These are phyloP conservation scores for Scomberomorus guttatus DNA, from an alignment of 2,797 vertebrate genomes.

Conservation along the genomic window DNA sequence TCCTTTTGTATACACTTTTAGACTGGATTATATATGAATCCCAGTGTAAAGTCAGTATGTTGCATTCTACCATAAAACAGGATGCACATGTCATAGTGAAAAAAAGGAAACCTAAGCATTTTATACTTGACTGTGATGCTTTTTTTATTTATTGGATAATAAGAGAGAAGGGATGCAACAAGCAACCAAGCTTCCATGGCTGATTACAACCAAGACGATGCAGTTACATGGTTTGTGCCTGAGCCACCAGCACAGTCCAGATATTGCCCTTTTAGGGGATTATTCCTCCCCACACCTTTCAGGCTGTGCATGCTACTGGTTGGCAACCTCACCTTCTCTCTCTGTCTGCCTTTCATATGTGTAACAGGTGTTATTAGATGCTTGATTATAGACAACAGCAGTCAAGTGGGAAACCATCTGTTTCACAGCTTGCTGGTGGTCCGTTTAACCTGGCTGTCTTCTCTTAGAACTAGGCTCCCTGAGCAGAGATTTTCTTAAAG, in stretches of 20 bases:
- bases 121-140: no score
- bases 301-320: conserved; percentile 2
- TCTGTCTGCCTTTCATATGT: conserved; percentile 38
- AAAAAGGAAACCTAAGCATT: background rate
- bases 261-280: conserved; percentile 6
- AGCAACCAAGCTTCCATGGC: background rate
- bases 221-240: conserved; percentile 9
- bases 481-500: conserved; percentile 49
- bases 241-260: conserved; percentile 19
- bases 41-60: background rate
- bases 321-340: conserved; percentile 18
- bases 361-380: conserved; percentile 62
- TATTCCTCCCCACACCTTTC: conserved; percentile 10
- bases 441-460: conserved; percentile 60
- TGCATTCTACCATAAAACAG: background rate
- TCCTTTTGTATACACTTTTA: background rate
- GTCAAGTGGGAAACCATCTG: conserved; percentile 72
- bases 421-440: conserved; percentile 65
- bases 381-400: conserved; percentile 65
- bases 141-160: background rate
- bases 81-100: background rate
- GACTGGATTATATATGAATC: background rate
- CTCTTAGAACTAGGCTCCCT: conserved; percentile 41
- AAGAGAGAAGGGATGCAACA: background rate
- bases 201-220: background rate